phyloP scores from a whole-genome alignment of 2,797 vertebrate species.

The Podarcis lilfordi region DNA sequence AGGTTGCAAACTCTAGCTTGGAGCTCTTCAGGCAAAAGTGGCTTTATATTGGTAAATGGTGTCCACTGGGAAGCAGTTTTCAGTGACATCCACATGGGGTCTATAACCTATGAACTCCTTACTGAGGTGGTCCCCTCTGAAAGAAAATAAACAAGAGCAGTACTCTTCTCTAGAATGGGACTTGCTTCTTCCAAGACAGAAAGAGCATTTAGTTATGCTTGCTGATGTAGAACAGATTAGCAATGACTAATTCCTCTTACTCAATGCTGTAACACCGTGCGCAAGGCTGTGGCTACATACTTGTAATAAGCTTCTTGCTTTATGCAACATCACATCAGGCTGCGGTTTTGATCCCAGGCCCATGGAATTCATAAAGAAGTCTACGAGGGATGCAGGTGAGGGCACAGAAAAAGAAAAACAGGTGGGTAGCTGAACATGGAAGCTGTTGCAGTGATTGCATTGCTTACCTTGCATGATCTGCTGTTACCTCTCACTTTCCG shows the following conservation, averaged over 20 bases:
- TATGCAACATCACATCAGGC: constrained; percentile 40
- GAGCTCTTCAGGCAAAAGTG: neutral
- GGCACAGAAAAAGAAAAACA: neutral
- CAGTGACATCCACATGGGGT: neutral
- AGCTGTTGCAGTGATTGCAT: neutral
- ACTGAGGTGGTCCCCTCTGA: neutral
- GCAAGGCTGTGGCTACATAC: constrained; percentile 24
- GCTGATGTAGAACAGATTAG: constrained; percentile 44
- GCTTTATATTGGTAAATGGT: neutral
- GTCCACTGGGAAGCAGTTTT: neutral
- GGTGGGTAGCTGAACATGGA: neutral
- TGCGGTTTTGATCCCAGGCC: constrained; percentile 40
- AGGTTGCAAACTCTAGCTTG: neutral
- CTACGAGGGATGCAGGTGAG: neutral
- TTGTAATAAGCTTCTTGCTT: constrained; percentile 38
- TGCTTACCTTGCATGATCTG: constrained; percentile 24
- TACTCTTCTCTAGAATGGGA: neutral
- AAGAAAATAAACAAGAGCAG: neutral
- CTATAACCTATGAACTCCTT: neutral
- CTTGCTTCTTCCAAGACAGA: constrained; percentile 18
- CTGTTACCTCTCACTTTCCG: neutral
- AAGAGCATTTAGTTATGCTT: constrained; percentile 21
- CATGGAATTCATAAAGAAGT: constrained; percentile 10
- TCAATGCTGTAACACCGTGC: constrained; percentile 17
- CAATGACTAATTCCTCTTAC: constrained; percentile 45